Conservation (phyloP, 1,140 invertebrate genomes). For the Babylonia areolata region DNA sequence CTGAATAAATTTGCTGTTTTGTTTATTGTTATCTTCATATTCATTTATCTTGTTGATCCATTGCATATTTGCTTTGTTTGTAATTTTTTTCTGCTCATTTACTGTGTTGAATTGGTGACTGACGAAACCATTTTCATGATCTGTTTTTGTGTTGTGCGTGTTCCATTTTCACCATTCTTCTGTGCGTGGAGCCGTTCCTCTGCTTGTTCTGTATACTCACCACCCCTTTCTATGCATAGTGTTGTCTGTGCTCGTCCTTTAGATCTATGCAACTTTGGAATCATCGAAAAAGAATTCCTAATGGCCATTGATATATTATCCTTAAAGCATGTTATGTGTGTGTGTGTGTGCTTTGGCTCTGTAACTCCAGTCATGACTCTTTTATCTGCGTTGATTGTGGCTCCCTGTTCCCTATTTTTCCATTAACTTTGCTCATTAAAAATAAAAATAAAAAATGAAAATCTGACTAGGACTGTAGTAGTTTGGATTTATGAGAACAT, state of each 20-base stretch:
- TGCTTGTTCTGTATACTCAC: background rate
- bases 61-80: background rate
- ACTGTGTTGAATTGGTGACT: background rate
- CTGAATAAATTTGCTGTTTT: background rate
- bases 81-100: background rate
- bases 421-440: no score
- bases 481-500: no score
- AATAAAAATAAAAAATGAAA: no score
- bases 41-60: background rate
- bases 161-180: background rate
- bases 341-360: background rate
- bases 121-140: background rate
- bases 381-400: no score
- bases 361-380: no score
- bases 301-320: constrained; percentile 7
- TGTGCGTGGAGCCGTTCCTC: background rate
- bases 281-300: background rate
- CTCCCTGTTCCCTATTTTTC: no score
- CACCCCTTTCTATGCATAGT: background rate
- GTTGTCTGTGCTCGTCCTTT: background rate
- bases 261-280: constrained; percentile 26
- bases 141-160: background rate
- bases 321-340: background rate
- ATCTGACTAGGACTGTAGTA: no score
- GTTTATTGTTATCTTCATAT: background rate